Percentiles rank a stretch among this genome's conserved stretches.
phyloP scores from a whole-genome alignment of 2,113 vertebrate species.

The Gobius niger region DNA sequence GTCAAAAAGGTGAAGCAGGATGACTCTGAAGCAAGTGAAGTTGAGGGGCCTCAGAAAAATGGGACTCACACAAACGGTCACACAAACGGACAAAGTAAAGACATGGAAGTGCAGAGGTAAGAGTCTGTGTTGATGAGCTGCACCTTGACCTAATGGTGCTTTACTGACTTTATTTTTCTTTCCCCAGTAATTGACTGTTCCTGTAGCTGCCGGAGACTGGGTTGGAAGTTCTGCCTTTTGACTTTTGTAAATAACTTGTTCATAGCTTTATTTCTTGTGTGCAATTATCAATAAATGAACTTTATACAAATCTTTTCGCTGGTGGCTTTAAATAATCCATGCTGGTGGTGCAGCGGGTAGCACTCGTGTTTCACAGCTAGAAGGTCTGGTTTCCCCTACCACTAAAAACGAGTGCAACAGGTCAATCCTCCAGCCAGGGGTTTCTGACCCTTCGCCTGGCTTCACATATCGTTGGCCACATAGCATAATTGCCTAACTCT shows the following conservation, averaged over 20 bases:
- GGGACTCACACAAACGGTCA: background rate
- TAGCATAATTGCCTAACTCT: too few relatives aligned
- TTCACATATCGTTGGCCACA: too few relatives aligned
- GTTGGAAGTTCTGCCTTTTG: background rate
- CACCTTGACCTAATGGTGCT: background rate
- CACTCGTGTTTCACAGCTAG: too few relatives aligned
- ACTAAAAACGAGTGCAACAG: too few relatives aligned
- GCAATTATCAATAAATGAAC: background rate
- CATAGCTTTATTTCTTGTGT: background rate
- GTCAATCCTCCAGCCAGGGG: too few relatives aligned
- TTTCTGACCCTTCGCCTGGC: too few relatives aligned
- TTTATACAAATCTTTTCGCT: slow-evolving; percentile 20
- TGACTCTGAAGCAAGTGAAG: background rate
- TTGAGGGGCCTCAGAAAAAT: background rate
- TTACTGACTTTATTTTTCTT: background rate
- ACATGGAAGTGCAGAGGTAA: slow-evolving; percentile 37
- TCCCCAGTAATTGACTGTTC: slow-evolving; percentile 72
- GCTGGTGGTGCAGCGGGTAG: too few relatives aligned
- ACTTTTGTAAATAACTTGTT: slow-evolving; percentile 85
- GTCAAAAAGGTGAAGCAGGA: slow-evolving; percentile 67
- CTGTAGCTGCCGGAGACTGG: background rate
- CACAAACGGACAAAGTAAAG: slow-evolving; percentile 1
- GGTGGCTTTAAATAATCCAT: too few relatives aligned
- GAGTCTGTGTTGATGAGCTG: background rate
- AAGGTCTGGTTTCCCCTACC: too few relatives aligned